A percentile compares a stretch with the other conserved stretches of the same genome.
phyloP scores from a whole-genome alignment of 1,140 invertebrate species.

The Eriocheir sinensis region DNA sequence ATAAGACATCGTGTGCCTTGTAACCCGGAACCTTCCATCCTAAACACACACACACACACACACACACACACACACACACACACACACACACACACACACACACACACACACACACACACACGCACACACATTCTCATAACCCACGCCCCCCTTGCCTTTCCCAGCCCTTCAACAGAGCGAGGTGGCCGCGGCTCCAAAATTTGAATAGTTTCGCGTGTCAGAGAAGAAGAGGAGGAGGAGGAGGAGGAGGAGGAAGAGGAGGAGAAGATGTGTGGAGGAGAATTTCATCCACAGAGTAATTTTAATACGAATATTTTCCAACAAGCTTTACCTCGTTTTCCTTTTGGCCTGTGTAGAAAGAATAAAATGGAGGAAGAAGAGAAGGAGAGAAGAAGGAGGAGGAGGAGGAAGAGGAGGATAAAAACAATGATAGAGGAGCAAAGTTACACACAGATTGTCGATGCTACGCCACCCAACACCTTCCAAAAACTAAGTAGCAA shows the following conservation, averaged over 20 bases:
- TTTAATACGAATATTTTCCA: background rate
- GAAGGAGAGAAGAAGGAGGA: background rate
- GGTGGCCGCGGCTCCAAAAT: background rate
- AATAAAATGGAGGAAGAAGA: background rate
- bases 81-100: slow-evolving; percentile 10
- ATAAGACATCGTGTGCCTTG: too few relatives aligned
- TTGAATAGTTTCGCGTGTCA: slow-evolving; percentile 15
- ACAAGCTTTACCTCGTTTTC: too few relatives aligned
- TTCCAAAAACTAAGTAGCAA: too few relatives aligned
- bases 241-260: background rate
- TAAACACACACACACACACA: background rate
- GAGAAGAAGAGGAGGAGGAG: background rate
- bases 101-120: slow-evolving; percentile 22
- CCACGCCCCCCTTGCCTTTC: background rate
- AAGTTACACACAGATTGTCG: too few relatives aligned
- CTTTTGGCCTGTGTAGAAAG: too few relatives aligned
- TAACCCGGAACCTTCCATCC: too few relatives aligned
- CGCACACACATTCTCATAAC: background rate
- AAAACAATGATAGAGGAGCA: background rate
- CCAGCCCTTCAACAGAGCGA: background rate
- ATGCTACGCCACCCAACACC: too few relatives aligned
- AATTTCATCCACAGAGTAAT: background rate
- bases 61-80: background rate
- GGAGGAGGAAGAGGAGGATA: background rate
- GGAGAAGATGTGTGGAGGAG: too few relatives aligned